Base-by-base conservation (phyloP, 1,140 invertebrate genomes). In the Neocloeon triangulifer region DNA sequence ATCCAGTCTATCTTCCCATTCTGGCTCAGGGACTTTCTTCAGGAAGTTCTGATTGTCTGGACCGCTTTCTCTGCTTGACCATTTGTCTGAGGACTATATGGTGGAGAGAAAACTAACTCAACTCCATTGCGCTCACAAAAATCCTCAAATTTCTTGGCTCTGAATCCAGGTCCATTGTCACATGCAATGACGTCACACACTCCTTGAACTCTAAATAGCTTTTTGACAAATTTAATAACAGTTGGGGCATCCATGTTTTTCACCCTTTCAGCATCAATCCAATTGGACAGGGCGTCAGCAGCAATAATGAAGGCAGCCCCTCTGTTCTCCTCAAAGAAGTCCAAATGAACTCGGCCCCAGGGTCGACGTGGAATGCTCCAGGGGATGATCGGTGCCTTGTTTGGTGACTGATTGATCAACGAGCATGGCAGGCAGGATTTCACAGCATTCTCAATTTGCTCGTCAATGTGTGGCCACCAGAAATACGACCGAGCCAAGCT, bases 21-120 rank as follows among this genome's bases (percentile, higher is more conserved):
- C n/a, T n/a, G n/a, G n/a, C n/a, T n/a, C n/a, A n/a, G n/a, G n/a
- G n/a, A n/a, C n/a, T n/a, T n/a, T 23, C n/a, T 19, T 21, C 32
- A 36, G 28, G 10, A 10, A 14, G 10, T 39, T 29, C 35, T 45
- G n/a, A 39, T 35, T 3, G 39, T 39, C 32, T 47, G 41, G 8
- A 45, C 44, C 2, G 35, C 25, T 9, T 46, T 34, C 36, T 51
- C 48, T 0, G 49, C 47, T 29, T 48, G 41, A 5, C 48, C 49
- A 40, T 52, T 55, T 18, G 44, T 44, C 19, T 45, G 40, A 0
- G 50, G 44, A 40, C 43, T 48, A 37, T 49, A 49, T 7, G 49
- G 48, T 10, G 50, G 36, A 7, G 43, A 45, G 19, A 43, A 37
- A 14, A 33, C 38, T 30, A 48, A 45, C 31, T 39, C 38, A 5